Conservation (phyloP, 1,140 invertebrate species). For the Charaxes varanes region DNA sequence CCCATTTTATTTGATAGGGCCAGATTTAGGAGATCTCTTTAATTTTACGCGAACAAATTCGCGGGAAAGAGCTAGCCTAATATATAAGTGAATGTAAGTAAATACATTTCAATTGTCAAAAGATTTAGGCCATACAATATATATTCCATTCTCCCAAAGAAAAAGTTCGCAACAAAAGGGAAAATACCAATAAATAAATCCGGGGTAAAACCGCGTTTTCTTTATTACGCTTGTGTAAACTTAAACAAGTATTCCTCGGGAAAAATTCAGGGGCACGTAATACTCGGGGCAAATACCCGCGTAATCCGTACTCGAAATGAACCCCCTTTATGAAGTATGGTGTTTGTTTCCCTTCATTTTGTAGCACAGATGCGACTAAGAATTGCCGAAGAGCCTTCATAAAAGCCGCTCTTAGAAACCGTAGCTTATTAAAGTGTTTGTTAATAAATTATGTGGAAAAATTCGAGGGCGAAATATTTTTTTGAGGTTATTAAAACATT, state of each 20-base stretch:
- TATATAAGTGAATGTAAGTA: too few relatives aligned
- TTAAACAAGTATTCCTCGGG: conserved; percentile 31
- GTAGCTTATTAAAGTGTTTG: too few relatives aligned
- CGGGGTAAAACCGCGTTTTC: conserved; percentile 6
- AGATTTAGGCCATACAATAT: too few relatives aligned
- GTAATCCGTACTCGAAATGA: conserved; percentile 30
- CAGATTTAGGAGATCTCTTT: too few relatives aligned
- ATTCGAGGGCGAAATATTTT: conserved; percentile 1
- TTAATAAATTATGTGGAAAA: too few relatives aligned
- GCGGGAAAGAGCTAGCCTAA: too few relatives aligned
- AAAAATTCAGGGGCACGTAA: conserved; percentile 37
- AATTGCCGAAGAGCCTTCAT: conserved; percentile 17
- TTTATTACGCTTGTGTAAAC: conserved; percentile 24
- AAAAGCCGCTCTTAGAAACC: conserved; percentile 8
- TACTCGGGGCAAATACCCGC: conserved; percentile 29
- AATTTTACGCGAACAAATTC: too few relatives aligned
- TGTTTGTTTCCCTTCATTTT: conserved; percentile 32
- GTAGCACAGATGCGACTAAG: conserved; percentile 37
- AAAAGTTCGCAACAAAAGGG: background rate
- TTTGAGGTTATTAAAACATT: background rate
- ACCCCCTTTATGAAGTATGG: conserved; percentile 24
- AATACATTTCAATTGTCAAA: too few relatives aligned
- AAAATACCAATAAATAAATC: conserved; percentile 7
- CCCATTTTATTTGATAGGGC: too few relatives aligned
- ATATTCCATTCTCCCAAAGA: too few relatives aligned